Conservation (phyloP, 2,113 vertebrate genomes). For the Myiozetetes cayanensis region DNA sequence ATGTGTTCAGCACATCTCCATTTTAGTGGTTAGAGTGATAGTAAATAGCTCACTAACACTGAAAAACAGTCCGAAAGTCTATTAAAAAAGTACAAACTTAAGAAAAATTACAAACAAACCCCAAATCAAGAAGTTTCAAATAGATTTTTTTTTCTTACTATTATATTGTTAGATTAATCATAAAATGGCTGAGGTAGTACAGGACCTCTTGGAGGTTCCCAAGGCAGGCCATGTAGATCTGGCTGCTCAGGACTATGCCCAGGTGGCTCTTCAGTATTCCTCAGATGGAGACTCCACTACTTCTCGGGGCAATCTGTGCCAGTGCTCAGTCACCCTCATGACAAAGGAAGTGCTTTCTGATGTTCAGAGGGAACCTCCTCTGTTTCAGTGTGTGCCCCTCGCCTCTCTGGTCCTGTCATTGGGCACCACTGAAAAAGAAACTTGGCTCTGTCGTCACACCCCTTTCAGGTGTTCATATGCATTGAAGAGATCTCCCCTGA, state of each 20-base stretch:
- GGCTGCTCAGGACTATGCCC: neutral
- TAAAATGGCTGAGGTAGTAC: neutral
- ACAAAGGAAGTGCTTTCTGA: neutral
- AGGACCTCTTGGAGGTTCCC: neutral
- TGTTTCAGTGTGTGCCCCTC: neutral
- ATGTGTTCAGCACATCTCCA: neutral
- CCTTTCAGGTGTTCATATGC: neutral
- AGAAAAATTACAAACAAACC: neutral
- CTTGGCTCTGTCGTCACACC: neutral
- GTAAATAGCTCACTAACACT: neutral
- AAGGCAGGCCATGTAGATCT: neutral
- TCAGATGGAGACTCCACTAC: neutral
- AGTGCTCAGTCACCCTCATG: fast-evolving
- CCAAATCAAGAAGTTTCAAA: neutral
- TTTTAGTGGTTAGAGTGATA: neutral
- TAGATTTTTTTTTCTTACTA: neutral
- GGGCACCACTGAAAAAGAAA: neutral
- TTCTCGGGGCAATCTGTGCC: neutral
- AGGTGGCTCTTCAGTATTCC: neutral
- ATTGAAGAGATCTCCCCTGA: neutral
- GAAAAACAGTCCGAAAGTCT: neutral
- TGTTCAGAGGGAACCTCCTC: neutral
- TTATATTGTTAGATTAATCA: neutral
- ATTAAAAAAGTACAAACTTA: neutral
- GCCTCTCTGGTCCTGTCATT: neutral